These are phyloP conservation scores for Botia almorhae DNA, from an alignment of 2,797 vertebrate species.

Conservation along the genomic window DNA sequence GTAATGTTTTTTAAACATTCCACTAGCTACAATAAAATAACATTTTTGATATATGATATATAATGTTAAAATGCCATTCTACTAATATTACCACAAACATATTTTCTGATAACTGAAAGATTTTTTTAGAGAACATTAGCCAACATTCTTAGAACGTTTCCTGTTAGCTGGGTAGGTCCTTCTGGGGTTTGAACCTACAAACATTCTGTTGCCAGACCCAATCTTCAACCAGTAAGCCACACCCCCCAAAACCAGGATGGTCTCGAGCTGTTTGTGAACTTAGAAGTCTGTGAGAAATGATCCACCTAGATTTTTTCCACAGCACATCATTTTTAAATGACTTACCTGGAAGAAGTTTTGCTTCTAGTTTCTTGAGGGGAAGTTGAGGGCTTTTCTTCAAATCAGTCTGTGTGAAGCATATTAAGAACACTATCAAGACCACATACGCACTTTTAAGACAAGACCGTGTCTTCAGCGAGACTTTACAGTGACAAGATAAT, in stretches of 20 bases:
- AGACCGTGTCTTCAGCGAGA: neutral
- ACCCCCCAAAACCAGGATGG: neutral
- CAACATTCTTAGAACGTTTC: too few relatives aligned
- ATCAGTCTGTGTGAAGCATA: constrained; percentile 77
- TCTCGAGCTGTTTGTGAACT: neutral
- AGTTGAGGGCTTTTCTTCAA: constrained; percentile 82
- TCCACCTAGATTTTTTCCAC: neutral
- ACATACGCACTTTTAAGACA: neutral
- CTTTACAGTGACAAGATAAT: neutral
- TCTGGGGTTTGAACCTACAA: neutral
- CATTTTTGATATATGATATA: too few relatives aligned
- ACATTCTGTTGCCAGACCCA: too few relatives aligned
- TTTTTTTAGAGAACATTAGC: too few relatives aligned
- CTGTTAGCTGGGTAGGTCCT: neutral
- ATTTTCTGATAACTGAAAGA: too few relatives aligned
- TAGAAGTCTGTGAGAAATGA: neutral
- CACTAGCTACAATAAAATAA: too few relatives aligned
- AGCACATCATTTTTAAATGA: neutral
- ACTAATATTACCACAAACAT: too few relatives aligned
- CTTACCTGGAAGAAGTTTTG: constrained; percentile 90
- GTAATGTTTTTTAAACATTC: too few relatives aligned
- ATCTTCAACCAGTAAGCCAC: too few relatives aligned
- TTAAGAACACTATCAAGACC: neutral
- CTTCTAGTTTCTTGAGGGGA: constrained; percentile 91
- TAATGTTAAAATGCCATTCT: too few relatives aligned